Evolutionary conservation across 2,888 invertebrate genomes (phyloP).

Genomic region (Noctua janthe): DNA sequence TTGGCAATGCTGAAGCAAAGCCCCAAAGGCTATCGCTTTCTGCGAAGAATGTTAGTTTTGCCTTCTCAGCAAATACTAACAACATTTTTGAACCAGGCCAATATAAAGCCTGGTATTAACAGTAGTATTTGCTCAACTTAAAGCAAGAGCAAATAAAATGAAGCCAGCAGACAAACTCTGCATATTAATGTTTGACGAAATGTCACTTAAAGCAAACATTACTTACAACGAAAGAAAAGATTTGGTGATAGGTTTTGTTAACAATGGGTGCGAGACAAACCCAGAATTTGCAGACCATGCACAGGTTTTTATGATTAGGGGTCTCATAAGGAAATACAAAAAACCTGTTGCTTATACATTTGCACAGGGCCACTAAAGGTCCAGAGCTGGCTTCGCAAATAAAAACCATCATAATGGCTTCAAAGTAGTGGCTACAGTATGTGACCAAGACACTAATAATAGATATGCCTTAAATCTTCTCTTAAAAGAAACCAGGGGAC

Average conservation of each 20-base stretch:
- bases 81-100: conserved; percentile 7
- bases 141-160: neutral
- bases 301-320: conserved; percentile 46
- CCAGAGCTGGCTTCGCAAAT: conserved; percentile 58
- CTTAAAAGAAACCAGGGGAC: neutral
- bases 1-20: conserved; percentile 32
- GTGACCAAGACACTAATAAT: neutral
- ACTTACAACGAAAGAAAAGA: conserved; percentile 36
- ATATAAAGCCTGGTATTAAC: conserved; percentile 24
- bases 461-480: neutral
- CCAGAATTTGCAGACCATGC: conserved; percentile 39
- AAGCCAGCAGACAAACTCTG: no score
- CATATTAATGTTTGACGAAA: conserved; percentile 16
- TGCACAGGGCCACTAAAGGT: conserved; percentile 61
- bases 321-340: conserved; percentile 65
- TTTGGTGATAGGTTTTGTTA: conserved; percentile 29
- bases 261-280: conserved; percentile 28
- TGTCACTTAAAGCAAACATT: conserved; percentile 18
- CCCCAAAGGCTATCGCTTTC: conserved; percentile 31
- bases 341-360: conserved; percentile 63
- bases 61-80: conserved; percentile 10
- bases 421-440: conserved; percentile 24
- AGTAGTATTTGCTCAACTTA: conserved; percentile 8
- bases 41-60: conserved; percentile 26
- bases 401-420: conserved; percentile 62